A percentile compares a stretch with the other conserved stretches of the same genome.
These are phyloP conservation scores for Brachionus angularis DNA, from an alignment of 1,140 invertebrate species.

Conservation along the genomic window DNA sequence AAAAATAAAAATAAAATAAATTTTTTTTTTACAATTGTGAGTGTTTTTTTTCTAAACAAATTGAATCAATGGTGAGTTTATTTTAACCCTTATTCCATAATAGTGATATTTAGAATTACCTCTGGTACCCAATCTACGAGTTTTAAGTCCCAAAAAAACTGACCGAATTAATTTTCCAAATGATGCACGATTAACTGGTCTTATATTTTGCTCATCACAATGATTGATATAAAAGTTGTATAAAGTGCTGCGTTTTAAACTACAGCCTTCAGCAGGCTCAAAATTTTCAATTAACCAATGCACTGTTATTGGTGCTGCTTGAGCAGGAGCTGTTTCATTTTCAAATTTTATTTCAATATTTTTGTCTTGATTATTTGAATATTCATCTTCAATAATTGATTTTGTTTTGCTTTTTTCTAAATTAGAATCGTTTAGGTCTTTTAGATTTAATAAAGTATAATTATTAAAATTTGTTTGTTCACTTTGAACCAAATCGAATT, in stretches of 20 bases:
- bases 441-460: too few relatives aligned
- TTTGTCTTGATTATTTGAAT: too few relatives aligned
- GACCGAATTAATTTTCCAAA: constrained; percentile 98
- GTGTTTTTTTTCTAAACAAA: too few relatives aligned
- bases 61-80: constrained; percentile 70
- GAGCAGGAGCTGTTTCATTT: too few relatives aligned
- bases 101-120: constrained; percentile 99
- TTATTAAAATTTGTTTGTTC: too few relatives aligned
- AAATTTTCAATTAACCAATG: constrained; percentile 92
- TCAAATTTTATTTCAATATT: too few relatives aligned
- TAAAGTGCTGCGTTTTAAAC: constrained; percentile 85
- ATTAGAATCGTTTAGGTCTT: too few relatives aligned
- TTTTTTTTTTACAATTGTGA: too few relatives aligned
- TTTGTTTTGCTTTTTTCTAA: too few relatives aligned
- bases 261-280: constrained; percentile 94
- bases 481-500: too few relatives aligned
- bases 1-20: too few relatives aligned
- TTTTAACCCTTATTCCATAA: constrained; percentile 93
- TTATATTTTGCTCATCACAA: constrained; percentile 85
- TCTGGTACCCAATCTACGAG: constrained; percentile 83
- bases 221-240: constrained; percentile 94
- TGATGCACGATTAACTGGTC: constrained; percentile 96
- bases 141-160: constrained; percentile 89
- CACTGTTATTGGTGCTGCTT: constrained; percentile 40
- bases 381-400: too few relatives aligned